phyloP scores from a whole-genome alignment of 2,797 vertebrate species.

The Oreochromis grahami region DNA sequence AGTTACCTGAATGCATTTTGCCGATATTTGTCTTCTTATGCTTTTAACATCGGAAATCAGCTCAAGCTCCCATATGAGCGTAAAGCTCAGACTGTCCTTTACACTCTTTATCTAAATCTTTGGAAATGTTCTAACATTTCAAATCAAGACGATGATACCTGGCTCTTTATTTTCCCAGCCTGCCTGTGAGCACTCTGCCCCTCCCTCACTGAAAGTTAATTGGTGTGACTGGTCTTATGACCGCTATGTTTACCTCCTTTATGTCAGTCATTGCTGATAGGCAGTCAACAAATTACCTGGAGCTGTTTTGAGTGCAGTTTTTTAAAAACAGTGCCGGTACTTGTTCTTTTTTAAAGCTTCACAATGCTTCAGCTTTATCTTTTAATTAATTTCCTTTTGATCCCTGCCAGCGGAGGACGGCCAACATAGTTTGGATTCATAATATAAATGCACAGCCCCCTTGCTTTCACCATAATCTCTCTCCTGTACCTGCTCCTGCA shows the following conservation, averaged over 20 bases:
- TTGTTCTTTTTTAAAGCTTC: not conserved
- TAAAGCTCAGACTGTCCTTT: not conserved
- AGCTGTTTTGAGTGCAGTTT: not conserved
- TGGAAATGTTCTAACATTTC: not conserved
- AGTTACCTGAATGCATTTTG: not conserved
- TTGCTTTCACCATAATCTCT: not conserved
- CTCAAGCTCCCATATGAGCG: not conserved
- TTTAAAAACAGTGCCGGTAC: not conserved
- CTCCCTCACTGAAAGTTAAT: accelerated
- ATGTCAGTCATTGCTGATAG: not conserved
- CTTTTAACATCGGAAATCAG: not conserved
- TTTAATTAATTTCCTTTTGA: not conserved
- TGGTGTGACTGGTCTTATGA: not conserved
- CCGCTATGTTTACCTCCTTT: not conserved
- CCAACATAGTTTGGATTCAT: not conserved
- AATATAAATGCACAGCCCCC: not conserved
- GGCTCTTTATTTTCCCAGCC: not conserved
- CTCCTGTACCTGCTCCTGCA: not conserved
- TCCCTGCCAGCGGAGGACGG: not conserved
- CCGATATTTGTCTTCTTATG: not conserved
- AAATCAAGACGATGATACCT: accelerated
- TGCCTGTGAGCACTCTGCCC: not conserved
- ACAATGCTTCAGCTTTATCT: not conserved
- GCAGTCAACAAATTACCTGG: not conserved
- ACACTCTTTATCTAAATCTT: not conserved